Percentiles rank a stretch among this genome's conserved stretches.
These are phyloP conservation scores for Scolopax rusticola DNA, from an alignment of 2,797 vertebrate species.

Conservation along the genomic window DNA sequence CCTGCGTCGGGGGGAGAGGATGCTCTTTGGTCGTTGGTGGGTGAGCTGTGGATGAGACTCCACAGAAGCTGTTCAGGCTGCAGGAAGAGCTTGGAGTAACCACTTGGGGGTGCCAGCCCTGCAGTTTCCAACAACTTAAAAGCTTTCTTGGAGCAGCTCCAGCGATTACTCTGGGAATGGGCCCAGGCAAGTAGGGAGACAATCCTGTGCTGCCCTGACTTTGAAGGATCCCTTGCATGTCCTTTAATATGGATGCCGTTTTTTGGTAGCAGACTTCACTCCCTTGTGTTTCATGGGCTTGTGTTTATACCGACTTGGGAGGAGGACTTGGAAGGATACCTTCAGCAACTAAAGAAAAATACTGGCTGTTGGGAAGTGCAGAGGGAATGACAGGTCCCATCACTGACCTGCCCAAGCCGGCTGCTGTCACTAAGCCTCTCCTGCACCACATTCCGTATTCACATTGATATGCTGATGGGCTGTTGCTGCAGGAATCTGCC, in stretches of 20 bases:
- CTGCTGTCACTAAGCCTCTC: background rate
- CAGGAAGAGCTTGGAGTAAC: background rate
- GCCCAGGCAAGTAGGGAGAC: background rate
- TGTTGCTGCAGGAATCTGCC: background rate
- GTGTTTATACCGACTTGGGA: background rate
- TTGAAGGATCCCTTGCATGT: background rate
- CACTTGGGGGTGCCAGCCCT: slow-evolving; percentile 63
- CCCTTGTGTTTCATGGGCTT: background rate
- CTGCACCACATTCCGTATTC: background rate
- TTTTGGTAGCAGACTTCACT: background rate
- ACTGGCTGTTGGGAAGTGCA: background rate
- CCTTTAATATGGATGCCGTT: background rate
- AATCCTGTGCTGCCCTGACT: slow-evolving; percentile 19
- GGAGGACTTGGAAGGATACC: background rate
- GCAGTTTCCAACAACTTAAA: background rate
- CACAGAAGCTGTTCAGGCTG: background rate
- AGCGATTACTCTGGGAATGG: background rate
- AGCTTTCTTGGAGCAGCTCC: slow-evolving; percentile 38
- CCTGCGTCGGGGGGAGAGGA: rapidly evolving
- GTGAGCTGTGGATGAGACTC: rapidly evolving
- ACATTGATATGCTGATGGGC: background rate
- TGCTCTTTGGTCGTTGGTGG: rapidly evolving
- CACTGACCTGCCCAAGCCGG: rapidly evolving
- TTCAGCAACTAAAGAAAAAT: rapidly evolving
- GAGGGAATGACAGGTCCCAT: background rate